Conservation (phyloP, 2,888 invertebrate genomes). For the Zhengitettix transpicula region DNA sequence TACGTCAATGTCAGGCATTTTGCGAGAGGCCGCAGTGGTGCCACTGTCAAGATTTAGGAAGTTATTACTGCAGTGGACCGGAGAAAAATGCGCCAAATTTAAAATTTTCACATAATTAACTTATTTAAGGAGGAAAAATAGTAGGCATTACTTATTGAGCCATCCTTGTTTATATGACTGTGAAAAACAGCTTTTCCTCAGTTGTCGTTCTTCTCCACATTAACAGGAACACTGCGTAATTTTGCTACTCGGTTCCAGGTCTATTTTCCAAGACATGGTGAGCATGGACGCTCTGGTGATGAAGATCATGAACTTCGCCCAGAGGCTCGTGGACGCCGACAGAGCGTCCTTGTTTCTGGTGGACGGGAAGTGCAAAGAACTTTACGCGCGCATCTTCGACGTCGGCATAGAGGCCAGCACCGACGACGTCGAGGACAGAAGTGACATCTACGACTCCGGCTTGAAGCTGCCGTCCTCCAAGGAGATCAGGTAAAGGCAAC, state of each 20-base stretch:
- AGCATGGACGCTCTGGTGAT: constrained; percentile 66
- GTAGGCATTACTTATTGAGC: no score
- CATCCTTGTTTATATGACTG: no score
- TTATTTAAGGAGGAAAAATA: no score
- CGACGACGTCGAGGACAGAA: constrained; percentile 17
- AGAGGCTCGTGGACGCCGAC: constrained; percentile 65
- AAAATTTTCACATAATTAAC: no score
- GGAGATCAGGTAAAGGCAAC: constrained; percentile 11
- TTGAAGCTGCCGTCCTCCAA: constrained; percentile 4
- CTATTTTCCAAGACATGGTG: constrained; percentile 77
- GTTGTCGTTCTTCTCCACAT: no score
- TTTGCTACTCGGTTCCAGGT: constrained; percentile 29
- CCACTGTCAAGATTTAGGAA: no score
- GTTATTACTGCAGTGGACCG: no score
- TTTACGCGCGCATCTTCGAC: constrained; percentile 72
- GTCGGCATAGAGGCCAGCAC: constrained; percentile 30
- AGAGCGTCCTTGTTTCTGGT: constrained; percentile 68
- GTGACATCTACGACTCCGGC: constrained; percentile 13
- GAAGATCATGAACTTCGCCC: constrained; percentile 70
- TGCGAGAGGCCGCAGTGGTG: no score
- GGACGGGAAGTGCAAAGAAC: constrained; percentile 51
- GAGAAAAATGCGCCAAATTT: no score
- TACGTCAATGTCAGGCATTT: no score
- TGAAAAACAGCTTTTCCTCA: no score
- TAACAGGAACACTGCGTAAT: no score